Evolutionary conservation across 2,888 invertebrate genomes (phyloP).

Genomic region (Meta bourneti): DNA sequence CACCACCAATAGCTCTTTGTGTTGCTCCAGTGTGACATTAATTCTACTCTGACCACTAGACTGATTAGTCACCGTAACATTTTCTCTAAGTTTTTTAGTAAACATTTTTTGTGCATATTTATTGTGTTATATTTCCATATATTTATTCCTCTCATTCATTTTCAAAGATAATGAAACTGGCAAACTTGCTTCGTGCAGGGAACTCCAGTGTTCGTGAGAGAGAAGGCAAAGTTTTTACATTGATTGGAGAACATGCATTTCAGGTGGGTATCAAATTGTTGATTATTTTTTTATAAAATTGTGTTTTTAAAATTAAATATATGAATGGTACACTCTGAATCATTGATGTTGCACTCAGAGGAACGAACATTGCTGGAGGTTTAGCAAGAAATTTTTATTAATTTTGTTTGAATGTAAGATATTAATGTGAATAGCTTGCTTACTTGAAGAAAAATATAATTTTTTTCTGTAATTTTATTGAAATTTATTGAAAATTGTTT

Average conservation of each 20-base stretch:
- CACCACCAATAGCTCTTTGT: too few relatives aligned
- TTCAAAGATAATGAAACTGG: slow-evolving; percentile 84
- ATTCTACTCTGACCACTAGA: too few relatives aligned
- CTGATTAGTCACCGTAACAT: neutral
- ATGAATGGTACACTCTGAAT: neutral
- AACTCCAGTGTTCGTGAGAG: slow-evolving; percentile 82
- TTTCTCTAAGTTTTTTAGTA: neutral
- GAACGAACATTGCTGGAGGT: neutral
- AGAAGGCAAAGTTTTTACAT: slow-evolving; percentile 83
- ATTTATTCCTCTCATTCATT: neutral
- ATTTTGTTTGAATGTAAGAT: neutral
- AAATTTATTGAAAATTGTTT: too few relatives aligned
- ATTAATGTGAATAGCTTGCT: neutral
- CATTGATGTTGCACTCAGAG: neutral
- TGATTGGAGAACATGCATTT: slow-evolving; percentile 83
- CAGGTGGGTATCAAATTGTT: slow-evolving; percentile 79
- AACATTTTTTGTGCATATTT: neutral
- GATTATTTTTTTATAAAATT: neutral
- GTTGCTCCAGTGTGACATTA: too few relatives aligned
- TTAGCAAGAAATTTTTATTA: neutral
- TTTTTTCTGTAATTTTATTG: neutral
- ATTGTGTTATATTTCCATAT: too few relatives aligned
- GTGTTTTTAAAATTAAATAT: neutral
- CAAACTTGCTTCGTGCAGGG: slow-evolving; percentile 84
- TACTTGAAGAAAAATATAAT: neutral